A percentile compares a stretch with the other conserved stretches of the same genome.
Evolutionary conservation across 1,140 invertebrate genomes (phyloP).

Genomic region (Atta cephalotes): DNA sequence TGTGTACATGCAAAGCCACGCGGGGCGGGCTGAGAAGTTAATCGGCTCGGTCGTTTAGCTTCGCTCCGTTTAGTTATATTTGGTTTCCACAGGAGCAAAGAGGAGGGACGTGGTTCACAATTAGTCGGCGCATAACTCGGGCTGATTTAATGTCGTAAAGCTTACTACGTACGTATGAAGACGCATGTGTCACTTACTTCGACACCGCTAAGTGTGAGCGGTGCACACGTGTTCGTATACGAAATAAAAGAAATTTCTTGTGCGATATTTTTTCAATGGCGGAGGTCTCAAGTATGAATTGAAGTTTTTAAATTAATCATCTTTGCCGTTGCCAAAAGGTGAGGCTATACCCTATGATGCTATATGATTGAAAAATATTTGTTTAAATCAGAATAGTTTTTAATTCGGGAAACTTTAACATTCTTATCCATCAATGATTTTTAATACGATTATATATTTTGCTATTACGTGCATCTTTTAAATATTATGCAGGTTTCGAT

Average conservation of each 20-base stretch:
- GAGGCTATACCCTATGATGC: neutral
- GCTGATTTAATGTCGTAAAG: slow-evolving; percentile 81
- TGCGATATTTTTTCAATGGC: slow-evolving; percentile 29
- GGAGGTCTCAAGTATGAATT: neutral
- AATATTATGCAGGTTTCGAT: neutral
- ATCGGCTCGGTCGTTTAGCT: slow-evolving; percentile 82
- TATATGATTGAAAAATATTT: neutral
- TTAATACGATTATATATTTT: slow-evolving; percentile 1
- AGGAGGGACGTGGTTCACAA: slow-evolving; percentile 80
- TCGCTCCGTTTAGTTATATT: slow-evolving; percentile 85
- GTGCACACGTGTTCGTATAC: slow-evolving; percentile 20
- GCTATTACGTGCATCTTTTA: neutral
- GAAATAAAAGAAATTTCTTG: slow-evolving; percentile 5
- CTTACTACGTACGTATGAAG: slow-evolving; percentile 57
- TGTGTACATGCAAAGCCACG: slow-evolving; percentile 7
- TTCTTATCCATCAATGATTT: neutral
- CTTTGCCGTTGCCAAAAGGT: too few relatives aligned
- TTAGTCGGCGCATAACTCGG: slow-evolving; percentile 85
- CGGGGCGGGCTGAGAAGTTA: slow-evolving; percentile 78
- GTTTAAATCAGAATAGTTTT: neutral
- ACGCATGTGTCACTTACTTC: slow-evolving; percentile 66
- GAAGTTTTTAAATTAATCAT: neutral
- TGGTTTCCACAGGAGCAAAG: slow-evolving; percentile 80
- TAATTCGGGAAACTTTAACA: neutral
- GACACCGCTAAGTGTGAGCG: slow-evolving; percentile 43